A percentile compares a stretch with the other conserved stretches of the same genome.
These are phyloP conservation scores for Gorsachius goisagi DNA, from an alignment of 2,113 vertebrate genomes.

Conservation along the genomic window DNA sequence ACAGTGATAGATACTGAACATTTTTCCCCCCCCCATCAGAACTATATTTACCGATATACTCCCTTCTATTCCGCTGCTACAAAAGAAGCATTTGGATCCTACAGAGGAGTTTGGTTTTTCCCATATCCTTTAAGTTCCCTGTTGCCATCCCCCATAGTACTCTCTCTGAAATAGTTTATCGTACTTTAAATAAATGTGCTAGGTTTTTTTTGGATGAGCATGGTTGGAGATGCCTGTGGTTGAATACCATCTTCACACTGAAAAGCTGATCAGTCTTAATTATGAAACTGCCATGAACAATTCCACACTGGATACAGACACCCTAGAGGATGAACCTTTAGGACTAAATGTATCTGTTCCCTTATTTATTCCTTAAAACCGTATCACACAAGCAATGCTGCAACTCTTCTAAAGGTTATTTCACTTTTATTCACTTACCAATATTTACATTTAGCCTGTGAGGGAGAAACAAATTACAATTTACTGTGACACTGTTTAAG, in stretches of 20 bases:
- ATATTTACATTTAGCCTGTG: background rate
- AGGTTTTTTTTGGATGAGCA: background rate
- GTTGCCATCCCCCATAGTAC: background rate
- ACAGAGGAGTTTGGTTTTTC: rapidly evolving
- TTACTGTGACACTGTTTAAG: background rate
- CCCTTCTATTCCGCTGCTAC: background rate
- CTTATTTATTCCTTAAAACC: background rate
- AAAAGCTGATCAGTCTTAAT: background rate
- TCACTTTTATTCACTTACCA: background rate
- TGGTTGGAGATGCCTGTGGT: background rate
- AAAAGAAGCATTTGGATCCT: background rate
- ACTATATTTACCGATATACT: rapidly evolving
- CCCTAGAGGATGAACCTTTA: rapidly evolving
- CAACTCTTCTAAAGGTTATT: background rate
- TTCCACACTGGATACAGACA: background rate
- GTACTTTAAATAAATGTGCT: background rate
- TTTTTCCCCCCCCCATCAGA: background rate
- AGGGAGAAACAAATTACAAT: background rate
- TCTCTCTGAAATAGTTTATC: background rate
- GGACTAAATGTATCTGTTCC: background rate
- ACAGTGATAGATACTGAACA: rapidly evolving
- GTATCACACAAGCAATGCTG: rapidly evolving
- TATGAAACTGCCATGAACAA: background rate
- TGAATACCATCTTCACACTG: background rate
- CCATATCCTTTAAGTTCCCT: too few species aligned